Evolutionary conservation across 2,888 invertebrate species (phyloP), one percentile per base, ranked within the genome.

Genomic region (Euspilapteryx auroguttella): DNA sequence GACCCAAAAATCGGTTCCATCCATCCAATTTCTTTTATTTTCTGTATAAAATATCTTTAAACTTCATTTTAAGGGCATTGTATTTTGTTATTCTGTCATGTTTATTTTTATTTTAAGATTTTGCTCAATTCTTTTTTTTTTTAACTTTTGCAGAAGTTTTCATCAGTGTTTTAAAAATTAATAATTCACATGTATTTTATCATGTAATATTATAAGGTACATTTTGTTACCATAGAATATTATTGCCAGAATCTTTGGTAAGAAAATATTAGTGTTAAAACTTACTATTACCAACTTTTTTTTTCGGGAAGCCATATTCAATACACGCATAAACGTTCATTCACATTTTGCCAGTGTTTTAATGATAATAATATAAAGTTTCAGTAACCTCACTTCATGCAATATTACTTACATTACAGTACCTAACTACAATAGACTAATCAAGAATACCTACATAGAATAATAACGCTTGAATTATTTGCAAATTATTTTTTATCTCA

Each of bases 191-290:
- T n/a, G n/a, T n/a, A n/a, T n/a, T n/a, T n/a, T n/a, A n/a, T n/a
- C n/a, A n/a, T n/a, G n/a, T n/a, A n/a, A n/a, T n/a, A n/a, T n/a
- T n/a, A n/a, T n/a, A n/a, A n/a, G n/a, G 47, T 62, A 54, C 49
- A 50, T 58, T 62, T 59, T 56, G 73, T 75, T 73, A 73, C 73
- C 73, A 71, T 71, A 71, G 71, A n/a, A 55, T 47, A 47, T 49
- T 64, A 71, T 55, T 69, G 71, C 65, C 63, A 68, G 63, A 59
- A 71, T 64, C 59, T 62, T 41, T 63, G 65, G 54, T 45, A 66
- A 66, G 55, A 41, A 58, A 53, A 53, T 42, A 44, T 58, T 62
- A 61, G 59, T 38, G 35, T 46, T 54, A 55, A 44, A 51, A 59
- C 65, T 65, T 63, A 49, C 14, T 24, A 24, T 14, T 13, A 14